Percentiles rank a stretch among this genome's conserved stretches.
Conservation (phyloP, 2,113 vertebrate genomes). For the Heterocephalus glaber region DNA sequence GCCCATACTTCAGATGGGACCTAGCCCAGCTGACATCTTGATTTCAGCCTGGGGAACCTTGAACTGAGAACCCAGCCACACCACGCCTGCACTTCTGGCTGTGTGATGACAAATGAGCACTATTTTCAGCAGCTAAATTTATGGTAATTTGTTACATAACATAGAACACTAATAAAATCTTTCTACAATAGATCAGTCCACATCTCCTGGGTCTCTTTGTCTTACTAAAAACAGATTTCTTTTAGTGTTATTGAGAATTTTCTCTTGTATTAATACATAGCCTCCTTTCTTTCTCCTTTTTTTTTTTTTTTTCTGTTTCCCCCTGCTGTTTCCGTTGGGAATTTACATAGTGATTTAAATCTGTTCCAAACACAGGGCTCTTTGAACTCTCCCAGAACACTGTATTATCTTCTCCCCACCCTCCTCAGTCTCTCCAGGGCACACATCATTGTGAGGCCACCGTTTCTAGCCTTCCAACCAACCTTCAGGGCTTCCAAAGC, state of each 20-base stretch:
- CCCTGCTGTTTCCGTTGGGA: neutral
- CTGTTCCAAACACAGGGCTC: neutral
- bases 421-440: slow-evolving; percentile 28
- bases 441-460: neutral
- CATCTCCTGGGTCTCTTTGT: slow-evolving; percentile 16
- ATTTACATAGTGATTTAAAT: slow-evolving; percentile 36
- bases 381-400: slow-evolving; percentile 18
- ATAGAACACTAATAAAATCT: neutral
- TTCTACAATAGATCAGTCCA: neutral
- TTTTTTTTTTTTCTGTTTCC: no score
- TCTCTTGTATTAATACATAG: neutral
- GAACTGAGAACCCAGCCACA: neutral
- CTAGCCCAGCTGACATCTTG: neutral
- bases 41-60: neutral
- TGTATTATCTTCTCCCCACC: neutral
- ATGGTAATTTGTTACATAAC: slow-evolving; percentile 8
- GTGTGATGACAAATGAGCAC: neutral
- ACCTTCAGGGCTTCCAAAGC: neutral
- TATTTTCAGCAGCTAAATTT: neutral
- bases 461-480: slow-evolving; percentile 17
- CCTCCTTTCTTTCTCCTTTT: neutral
- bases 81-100: neutral
- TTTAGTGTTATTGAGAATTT: slow-evolving; percentile 13
- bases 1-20: neutral
- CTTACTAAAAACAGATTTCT: slow-evolving; percentile 40